A percentile compares a stretch with the other conserved stretches of the same genome.
These are phyloP conservation scores for Heterodera schachtii DNA, from an alignment of 1,140 invertebrate genomes.

Conservation along the genomic window DNA sequence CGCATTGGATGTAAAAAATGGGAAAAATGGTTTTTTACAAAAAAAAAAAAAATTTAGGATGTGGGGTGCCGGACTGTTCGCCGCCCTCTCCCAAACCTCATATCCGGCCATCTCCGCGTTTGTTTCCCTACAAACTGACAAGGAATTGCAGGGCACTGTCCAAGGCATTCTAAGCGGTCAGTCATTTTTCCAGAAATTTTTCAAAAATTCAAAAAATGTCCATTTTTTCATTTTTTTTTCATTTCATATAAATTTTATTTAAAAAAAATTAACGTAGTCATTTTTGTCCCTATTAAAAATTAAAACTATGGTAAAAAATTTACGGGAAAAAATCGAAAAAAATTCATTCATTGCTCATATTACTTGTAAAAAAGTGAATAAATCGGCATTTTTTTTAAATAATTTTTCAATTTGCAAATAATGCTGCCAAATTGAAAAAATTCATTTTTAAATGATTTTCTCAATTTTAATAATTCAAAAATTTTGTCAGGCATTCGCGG, in stretches of 20 bases:
- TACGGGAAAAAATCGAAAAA: too few relatives aligned
- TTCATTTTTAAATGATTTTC: not conserved
- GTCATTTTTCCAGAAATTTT: too few relatives aligned
- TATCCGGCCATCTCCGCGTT: slow-evolving; percentile 99
- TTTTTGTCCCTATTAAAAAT: too few relatives aligned
- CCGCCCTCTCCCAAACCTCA: slow-evolving; percentile 85
- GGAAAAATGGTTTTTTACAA: slow-evolving; percentile 71
- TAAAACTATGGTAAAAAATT: too few relatives aligned
- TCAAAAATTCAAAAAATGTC: not conserved
- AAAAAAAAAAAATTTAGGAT: slow-evolving; percentile 79
- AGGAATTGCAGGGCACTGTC: slow-evolving; percentile 94
- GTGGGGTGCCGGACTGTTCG: slow-evolving; percentile 94
- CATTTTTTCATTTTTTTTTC: too few relatives aligned
- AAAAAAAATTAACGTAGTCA: too few relatives aligned
- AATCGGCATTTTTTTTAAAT: too few relatives aligned
- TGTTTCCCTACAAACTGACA: slow-evolving; percentile 89
- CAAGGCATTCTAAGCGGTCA: slow-evolving; percentile 91
- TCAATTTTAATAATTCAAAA: too few relatives aligned
- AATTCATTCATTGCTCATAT: too few relatives aligned
- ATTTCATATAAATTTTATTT: too few relatives aligned
- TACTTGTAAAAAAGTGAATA: too few relatives aligned
- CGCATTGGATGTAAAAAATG: slow-evolving; percentile 68
- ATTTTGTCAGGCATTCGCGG: slow-evolving; percentile 22
- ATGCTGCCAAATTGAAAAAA: not conserved
- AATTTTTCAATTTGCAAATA: not conserved